Evolutionary conservation across 2,113 vertebrate species (phyloP).

Genomic region (Rallus limicola): DNA sequence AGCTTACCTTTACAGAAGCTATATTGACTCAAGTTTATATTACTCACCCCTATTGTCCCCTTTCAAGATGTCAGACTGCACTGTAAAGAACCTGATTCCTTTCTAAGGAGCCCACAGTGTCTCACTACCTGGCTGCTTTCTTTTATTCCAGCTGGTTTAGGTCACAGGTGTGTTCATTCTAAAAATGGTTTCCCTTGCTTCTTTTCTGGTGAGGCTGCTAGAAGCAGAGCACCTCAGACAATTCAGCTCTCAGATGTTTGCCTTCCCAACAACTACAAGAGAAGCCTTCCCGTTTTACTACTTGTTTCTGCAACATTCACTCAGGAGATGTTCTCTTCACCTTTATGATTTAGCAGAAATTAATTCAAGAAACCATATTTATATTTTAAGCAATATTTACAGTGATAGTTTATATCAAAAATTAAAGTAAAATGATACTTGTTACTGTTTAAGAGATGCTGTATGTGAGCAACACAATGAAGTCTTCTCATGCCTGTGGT

Average conservation of each 20-base stretch:
- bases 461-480: accelerated
- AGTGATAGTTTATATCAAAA: neutral
- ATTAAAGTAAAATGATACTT: neutral
- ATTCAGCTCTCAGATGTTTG: neutral
- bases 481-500: neutral
- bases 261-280: neutral
- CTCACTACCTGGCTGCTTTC: neutral
- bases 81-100: neutral
- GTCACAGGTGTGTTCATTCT: neutral
- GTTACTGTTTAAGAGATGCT: neutral
- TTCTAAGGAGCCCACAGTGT: neutral
- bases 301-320: neutral
- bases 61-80: neutral
- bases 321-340: neutral
- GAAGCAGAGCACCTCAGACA: neutral
- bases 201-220: neutral
- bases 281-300: neutral
- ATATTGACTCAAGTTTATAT: neutral
- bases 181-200: neutral
- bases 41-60: neutral
- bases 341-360: neutral
- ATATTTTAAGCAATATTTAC: neutral
- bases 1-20: neutral
- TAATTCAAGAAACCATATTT: neutral
- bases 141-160: neutral